A percentile compares a stretch with the other conserved stretches of the same genome.
These are phyloP conservation scores for Alectura lathami DNA, from an alignment of 2,113 vertebrate genomes.

Conservation along the genomic window DNA sequence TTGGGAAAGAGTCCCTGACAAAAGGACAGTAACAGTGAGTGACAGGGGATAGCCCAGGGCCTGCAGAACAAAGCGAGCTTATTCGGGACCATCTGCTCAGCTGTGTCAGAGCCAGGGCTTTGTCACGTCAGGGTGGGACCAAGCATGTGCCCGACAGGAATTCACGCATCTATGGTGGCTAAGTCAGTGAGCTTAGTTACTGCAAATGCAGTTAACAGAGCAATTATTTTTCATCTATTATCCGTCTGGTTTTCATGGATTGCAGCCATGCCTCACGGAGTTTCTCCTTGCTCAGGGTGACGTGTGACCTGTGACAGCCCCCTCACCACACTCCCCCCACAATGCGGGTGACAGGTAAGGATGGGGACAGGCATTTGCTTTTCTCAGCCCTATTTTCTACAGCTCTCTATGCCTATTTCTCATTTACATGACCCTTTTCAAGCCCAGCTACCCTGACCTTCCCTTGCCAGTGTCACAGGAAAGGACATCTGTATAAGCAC, in stretches of 20 bases:
- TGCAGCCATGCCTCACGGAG: not conserved
- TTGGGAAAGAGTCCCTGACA: not conserved
- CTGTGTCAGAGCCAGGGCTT: accelerated
- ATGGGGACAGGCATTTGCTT: not conserved
- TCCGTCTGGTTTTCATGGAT: not conserved
- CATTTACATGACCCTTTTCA: not conserved
- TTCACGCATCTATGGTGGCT: not conserved
- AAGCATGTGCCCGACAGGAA: not conserved
- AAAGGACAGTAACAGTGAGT: not conserved
- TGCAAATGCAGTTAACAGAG: not conserved
- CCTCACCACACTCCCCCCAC: not conserved
- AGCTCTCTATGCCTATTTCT: not conserved
- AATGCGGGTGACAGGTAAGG: constrained; percentile 54
- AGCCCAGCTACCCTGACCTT: not conserved
- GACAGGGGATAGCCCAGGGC: not conserved
- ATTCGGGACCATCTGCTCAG: not conserved
- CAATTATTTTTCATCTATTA: not conserved
- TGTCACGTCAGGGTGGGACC: not conserved
- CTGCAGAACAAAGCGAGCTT: not conserved
- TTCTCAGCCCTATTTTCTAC: not conserved
- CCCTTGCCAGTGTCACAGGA: not conserved
- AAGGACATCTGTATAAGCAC: not conserved
- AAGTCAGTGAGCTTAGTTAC: not conserved
- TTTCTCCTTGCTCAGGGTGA: not conserved
- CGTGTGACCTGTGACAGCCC: not conserved